Evolutionary conservation across 2,113 vertebrate species (phyloP).

Genomic region (Morone saxatilis): DNA sequence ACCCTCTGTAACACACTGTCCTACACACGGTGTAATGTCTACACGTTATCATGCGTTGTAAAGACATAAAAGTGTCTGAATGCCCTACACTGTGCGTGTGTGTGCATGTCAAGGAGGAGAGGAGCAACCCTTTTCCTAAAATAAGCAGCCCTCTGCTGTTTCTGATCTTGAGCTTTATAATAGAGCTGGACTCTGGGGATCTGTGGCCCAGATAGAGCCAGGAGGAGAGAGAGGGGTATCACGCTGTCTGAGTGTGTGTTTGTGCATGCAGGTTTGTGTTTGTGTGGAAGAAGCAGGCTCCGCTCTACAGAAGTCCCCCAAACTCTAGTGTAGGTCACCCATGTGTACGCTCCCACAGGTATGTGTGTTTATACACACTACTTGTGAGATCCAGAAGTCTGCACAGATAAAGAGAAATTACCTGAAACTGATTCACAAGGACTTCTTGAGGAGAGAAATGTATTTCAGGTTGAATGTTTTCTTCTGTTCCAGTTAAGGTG

Average conservation of each 20-base stretch:
- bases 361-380: slow-evolving; percentile 10
- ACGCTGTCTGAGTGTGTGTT: slow-evolving; percentile 46
- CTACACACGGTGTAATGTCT: background rate
- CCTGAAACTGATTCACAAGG: slow-evolving; percentile 5
- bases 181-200: slow-evolving; percentile 80
- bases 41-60: slow-evolving; percentile 44
- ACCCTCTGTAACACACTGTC: slow-evolving; percentile 8
- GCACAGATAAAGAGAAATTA: background rate
- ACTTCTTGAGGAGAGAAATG: background rate
- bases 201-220: slow-evolving; percentile 78
- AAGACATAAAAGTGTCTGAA: slow-evolving; percentile 25
- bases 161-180: slow-evolving; percentile 82
- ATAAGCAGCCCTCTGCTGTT: slow-evolving; percentile 79
- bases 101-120: slow-evolving; percentile 66
- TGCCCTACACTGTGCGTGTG: slow-evolving; percentile 43
- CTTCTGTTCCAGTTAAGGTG: background rate
- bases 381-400: slow-evolving; percentile 16
- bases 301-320: slow-evolving; percentile 31
- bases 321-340: slow-evolving; percentile 54
- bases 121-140: slow-evolving; percentile 79
- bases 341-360: slow-evolving; percentile 2
- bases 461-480: background rate
- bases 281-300: slow-evolving; percentile 23
- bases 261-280: slow-evolving; percentile 31
- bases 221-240: slow-evolving; percentile 47